Base-by-base conservation (phyloP, 2,888 invertebrate species). In the Cosmia trapezina region DNA sequence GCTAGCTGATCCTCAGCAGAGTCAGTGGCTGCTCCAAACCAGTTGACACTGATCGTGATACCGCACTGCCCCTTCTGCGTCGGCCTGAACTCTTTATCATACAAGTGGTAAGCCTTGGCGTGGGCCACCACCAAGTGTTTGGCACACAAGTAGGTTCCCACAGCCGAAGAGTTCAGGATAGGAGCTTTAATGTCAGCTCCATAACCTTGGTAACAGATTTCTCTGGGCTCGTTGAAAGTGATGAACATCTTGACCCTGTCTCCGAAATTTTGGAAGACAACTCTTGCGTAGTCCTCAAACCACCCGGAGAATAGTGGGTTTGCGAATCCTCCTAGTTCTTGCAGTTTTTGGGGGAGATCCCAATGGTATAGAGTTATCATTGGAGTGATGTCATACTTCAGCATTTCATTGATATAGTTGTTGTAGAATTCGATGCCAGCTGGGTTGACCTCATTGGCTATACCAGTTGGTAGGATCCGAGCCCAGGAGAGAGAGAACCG, bases 371-470 rank as follows among this genome's bases (percentile, higher is more conserved):
- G 88, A 0, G 96, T 96, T 0, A 96, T 92, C 89, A 97, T 92
- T 0, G 98, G 97, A 65, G 94, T 91, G 66, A 98, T 97, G 53
- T 96, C 96, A 79, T 96, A 96, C 37, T 93, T 95, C 0, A 97
- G 73, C 72, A 98, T 94, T 86, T 96, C 97, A 84, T 97, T 89
- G 62, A 98, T 97, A 3, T 97, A 90, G 74, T 96, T 93, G 80
- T 97, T 97, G 90, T 98, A 98, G 90, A 97, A 97, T 22, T 95
- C 91, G 19, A 98, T 92, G 7, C 97, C 98, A 3, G 94, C 94
- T 83, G 95, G 89, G 88, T 97, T 98, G 37, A 97, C 86, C 9
- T 92, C 86, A 61, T 96, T 94, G 1, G 93, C 68, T 54, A 94
- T 91, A 17, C 97, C 97, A 51, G 94, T 95, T 0, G 97, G 97